Percentiles rank a stretch among this genome's conserved stretches.
Conservation (phyloP, 2,888 invertebrate genomes). For the Tetropium fuscum region DNA sequence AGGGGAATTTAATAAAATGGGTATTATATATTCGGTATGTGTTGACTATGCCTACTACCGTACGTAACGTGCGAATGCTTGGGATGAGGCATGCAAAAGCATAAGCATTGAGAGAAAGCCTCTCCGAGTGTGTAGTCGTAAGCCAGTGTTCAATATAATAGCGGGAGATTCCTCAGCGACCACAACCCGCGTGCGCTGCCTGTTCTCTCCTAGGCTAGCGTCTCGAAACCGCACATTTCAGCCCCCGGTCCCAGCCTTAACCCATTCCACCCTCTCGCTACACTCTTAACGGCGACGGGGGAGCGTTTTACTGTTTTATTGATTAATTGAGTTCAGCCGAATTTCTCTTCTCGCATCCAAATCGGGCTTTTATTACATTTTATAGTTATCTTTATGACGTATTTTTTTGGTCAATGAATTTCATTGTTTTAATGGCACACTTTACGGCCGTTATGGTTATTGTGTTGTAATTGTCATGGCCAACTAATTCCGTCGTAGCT, state of each 20-base stretch:
- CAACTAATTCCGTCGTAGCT: slow-evolving; percentile 54
- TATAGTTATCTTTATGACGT: slow-evolving; percentile 62
- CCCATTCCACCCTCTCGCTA: slow-evolving; percentile 52
- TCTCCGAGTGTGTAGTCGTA: slow-evolving; percentile 41
- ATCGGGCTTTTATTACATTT: slow-evolving; percentile 62
- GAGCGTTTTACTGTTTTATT: slow-evolving; percentile 67
- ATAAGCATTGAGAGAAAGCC: slow-evolving; percentile 32
- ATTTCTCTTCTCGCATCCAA: slow-evolving; percentile 57
- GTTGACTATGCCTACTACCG: slow-evolving; percentile 38
- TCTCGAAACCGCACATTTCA: slow-evolving; percentile 67
- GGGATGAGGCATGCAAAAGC: slow-evolving; percentile 30
- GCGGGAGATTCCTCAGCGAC: slow-evolving; percentile 66
- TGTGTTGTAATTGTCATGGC: slow-evolving; percentile 60
- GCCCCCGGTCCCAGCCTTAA: slow-evolving; percentile 52
- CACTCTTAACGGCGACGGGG: slow-evolving; percentile 65
- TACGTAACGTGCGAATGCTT: slow-evolving; percentile 23
- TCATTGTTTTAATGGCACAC: slow-evolving; percentile 41
- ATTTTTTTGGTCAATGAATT: slow-evolving; percentile 54
- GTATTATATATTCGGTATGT: slow-evolving; percentile 41
- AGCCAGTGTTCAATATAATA: slow-evolving; percentile 67
- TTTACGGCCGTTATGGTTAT: slow-evolving; percentile 48
- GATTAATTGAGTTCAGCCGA: slow-evolving; percentile 67
- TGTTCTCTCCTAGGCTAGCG: slow-evolving; percentile 64
- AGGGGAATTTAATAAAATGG: slow-evolving; percentile 42
- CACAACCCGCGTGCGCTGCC: slow-evolving; percentile 65